Evolutionary conservation across 2,113 vertebrate species (phyloP), one percentile per base, ranked within the genome.

Genomic region (Stigmatopora nigra): DNA sequence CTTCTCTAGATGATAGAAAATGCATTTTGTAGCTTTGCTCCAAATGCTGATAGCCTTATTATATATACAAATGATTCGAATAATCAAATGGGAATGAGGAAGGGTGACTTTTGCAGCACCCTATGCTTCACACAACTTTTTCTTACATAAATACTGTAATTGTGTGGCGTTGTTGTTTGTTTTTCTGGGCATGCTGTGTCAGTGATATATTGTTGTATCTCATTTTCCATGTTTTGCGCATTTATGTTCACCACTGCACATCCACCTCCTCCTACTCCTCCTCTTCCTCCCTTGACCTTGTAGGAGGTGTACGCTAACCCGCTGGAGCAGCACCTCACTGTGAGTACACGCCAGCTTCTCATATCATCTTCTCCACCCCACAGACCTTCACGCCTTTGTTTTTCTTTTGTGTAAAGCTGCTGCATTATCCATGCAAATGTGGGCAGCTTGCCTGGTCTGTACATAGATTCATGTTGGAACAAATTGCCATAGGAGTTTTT

Each of bases 251-350:
- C 88, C 58, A 67, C 71, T 69, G 46, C 77, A 63, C 80, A 78
- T 76, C 78, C 70, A 56, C 61, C 64, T 62, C 78, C 77, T 73
- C 79, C 78, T 70, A 67, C 75, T 69, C 75, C 78, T 73, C 79
- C 78, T 70, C 68, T 74, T 69, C 75, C 63, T 57, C 49, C 82
- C 77, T 63, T 72, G 64, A 63, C 68, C 75, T 85, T 80, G 82
- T 82, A 96, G 94, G 93, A 94, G 90, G 93, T 92, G 87, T 92
- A 90, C 82, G 91, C 89, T 91, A 94, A 93, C 87, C 92, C 93
- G 20, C 89, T 94, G 92, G 94, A 95, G 87, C 92, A 94, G 89
- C 93, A 92, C 84, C 92, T 93, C 89, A 94, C 94, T 88, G 94
- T 96, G 92, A 96, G 94, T 97, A 94, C 65, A 49, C 77, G 59